Percentiles rank a stretch among this genome's conserved stretches.
Evolutionary conservation across 1,140 invertebrate species (phyloP).

Genomic region (Nephotettix cincticeps): DNA sequence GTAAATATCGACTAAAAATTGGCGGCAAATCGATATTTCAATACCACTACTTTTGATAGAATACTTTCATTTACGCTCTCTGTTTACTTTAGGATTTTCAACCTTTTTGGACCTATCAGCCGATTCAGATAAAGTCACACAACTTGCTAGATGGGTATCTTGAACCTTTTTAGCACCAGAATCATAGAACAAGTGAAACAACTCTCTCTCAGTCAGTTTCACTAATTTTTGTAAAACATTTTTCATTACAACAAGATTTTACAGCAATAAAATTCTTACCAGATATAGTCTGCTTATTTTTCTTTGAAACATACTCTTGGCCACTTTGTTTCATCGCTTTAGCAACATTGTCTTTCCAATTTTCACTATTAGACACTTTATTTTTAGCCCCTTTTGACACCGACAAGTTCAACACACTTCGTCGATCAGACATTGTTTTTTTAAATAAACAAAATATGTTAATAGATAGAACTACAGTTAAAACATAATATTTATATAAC

Average conservation of each 20-base stretch:
- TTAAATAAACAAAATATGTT: background rate
- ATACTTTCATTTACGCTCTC: background rate
- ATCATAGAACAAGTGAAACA: background rate
- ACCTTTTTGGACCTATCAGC: background rate
- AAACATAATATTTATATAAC: background rate
- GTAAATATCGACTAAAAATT: background rate
- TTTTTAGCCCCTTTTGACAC: constrained; percentile 5
- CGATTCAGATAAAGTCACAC: background rate
- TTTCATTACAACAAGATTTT: background rate
- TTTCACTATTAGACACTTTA: background rate
- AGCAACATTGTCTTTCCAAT: background rate
- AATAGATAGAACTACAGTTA: background rate
- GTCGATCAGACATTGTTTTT: background rate
- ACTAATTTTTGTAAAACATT: constrained; percentile 1
- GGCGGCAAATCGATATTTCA: background rate
- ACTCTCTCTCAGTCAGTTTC: background rate
- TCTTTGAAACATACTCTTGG: constrained; percentile 5
- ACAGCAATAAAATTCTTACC: constrained; percentile 9
- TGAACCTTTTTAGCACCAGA: background rate
- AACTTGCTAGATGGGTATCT: background rate
- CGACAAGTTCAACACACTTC: background rate
- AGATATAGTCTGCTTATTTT: background rate
- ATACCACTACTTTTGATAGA: background rate
- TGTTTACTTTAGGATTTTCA: background rate
- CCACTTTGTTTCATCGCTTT: constrained; percentile 18